Percentiles rank a stretch among this genome's conserved stretches.
phyloP scores from a whole-genome alignment of 2,797 vertebrate species.

The Schizopygopsis malacanthus region DNA sequence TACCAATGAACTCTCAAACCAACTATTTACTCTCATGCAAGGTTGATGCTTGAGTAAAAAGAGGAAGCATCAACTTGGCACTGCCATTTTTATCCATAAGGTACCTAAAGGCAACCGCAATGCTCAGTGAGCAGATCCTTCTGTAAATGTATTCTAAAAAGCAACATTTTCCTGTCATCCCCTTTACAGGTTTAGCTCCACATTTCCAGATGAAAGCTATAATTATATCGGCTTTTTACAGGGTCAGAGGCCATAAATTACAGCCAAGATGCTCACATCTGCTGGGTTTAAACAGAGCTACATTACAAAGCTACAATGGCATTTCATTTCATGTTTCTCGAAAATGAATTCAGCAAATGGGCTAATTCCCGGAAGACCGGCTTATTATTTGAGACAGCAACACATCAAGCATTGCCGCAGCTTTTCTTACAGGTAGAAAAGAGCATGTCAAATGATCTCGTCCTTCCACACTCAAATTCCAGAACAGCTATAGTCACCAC shows the following conservation, averaged over 20 bases:
- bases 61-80: neutral
- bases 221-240: slow-evolving; percentile 8
- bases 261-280: slow-evolving; percentile 15
- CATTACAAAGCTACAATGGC: slow-evolving; percentile 40
- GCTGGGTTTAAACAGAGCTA: slow-evolving; percentile 52
- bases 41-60: neutral
- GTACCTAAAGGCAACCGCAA: neutral
- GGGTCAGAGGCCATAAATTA: slow-evolving; percentile 39
- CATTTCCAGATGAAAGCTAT: slow-evolving; percentile 15
- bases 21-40: slow-evolving; percentile 9
- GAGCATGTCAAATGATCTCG: slow-evolving; percentile 75
- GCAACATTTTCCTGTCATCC: neutral
- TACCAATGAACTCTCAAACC: neutral
- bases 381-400: slow-evolving; percentile 62
- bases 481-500: slow-evolving; percentile 66
- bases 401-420: slow-evolving; percentile 47
- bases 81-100: neutral
- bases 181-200: slow-evolving; percentile 23
- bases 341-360: slow-evolving; percentile 33
- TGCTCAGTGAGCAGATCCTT: neutral
- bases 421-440: slow-evolving; percentile 63
- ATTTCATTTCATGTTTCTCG: slow-evolving; percentile 14
- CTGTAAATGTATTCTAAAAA: slow-evolving; percentile 14
- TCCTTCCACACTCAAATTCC: slow-evolving; percentile 68
- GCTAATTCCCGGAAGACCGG: slow-evolving; percentile 50